Evolutionary conservation across 2,113 vertebrate species (phyloP).

Genomic region (Sterna hirundo): DNA sequence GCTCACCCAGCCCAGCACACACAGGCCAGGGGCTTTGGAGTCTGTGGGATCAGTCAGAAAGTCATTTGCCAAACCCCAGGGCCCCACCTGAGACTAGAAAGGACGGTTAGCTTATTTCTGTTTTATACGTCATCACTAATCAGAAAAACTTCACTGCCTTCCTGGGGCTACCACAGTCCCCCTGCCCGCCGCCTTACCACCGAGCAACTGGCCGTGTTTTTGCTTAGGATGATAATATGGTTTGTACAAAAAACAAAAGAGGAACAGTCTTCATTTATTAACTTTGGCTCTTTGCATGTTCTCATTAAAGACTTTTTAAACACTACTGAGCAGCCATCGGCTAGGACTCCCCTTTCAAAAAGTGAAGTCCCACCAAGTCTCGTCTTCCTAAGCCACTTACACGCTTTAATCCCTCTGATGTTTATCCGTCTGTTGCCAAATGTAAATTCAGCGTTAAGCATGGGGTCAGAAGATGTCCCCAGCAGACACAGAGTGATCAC

Average conservation of each 20-base stretch:
- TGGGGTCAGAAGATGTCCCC: neutral
- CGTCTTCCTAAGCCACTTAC: neutral
- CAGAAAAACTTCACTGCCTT: neutral
- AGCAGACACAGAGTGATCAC: neutral
- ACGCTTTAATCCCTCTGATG: neutral
- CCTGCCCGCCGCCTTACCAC: too few relatives aligned
- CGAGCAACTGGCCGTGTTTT: accelerated
- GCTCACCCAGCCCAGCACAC: neutral
- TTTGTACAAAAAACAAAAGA: neutral
- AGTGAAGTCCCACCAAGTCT: neutral
- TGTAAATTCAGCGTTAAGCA: accelerated
- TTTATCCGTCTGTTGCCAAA: neutral
- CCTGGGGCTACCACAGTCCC: too few relatives aligned
- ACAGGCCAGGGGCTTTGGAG: neutral
- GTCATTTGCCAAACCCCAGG: neutral
- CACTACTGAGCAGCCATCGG: neutral
- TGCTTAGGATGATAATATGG: neutral
- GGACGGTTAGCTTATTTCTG: accelerated
- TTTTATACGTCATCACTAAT: neutral
- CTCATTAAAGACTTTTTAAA: neutral
- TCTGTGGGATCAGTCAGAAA: neutral
- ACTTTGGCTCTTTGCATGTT: neutral
- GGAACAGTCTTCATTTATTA: neutral
- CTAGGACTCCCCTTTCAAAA: neutral
- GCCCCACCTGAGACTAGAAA: neutral